These are phyloP conservation scores for Mantis religiosa DNA, from an alignment of 2,888 invertebrate species.

Conservation along the genomic window DNA sequence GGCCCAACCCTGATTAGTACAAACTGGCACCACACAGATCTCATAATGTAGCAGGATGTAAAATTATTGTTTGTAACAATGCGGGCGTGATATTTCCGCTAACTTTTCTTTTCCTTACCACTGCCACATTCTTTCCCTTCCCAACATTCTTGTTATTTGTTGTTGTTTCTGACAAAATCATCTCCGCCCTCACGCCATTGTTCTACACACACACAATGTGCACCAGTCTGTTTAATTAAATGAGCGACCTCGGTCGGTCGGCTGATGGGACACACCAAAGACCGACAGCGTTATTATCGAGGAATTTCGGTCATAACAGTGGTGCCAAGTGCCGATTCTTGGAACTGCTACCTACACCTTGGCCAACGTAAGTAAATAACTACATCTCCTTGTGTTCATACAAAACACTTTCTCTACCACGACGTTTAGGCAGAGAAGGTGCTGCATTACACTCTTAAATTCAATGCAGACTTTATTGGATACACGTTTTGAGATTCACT, in stretches of 20 bases:
- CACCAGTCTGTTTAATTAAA: not conserved
- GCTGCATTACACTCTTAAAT: no score
- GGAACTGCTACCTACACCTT: not conserved
- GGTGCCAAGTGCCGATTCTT: not conserved
- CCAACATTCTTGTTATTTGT: not conserved
- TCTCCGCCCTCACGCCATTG: not conserved
- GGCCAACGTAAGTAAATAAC: no score
- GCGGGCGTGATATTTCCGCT: not conserved
- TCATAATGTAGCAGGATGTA: no score
- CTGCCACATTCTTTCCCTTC: not conserved
- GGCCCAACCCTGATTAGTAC: no score
- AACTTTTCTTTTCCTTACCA: not conserved
- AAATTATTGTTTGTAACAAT: not conserved
- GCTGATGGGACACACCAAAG: not conserved
- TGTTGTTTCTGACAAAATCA: constrained; percentile 11
- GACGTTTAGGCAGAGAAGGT: no score
- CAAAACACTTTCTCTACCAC: no score
- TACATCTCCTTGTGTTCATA: no score
- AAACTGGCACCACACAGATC: no score
- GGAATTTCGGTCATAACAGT: not conserved
- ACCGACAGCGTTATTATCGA: not conserved
- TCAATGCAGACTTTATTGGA: no score
- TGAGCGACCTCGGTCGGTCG: not conserved
- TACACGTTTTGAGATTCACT: no score
- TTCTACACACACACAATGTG: not conserved